phyloP scores from a whole-genome alignment of 2,888 invertebrate species.

The Zhuqinia jingwanae region DNA sequence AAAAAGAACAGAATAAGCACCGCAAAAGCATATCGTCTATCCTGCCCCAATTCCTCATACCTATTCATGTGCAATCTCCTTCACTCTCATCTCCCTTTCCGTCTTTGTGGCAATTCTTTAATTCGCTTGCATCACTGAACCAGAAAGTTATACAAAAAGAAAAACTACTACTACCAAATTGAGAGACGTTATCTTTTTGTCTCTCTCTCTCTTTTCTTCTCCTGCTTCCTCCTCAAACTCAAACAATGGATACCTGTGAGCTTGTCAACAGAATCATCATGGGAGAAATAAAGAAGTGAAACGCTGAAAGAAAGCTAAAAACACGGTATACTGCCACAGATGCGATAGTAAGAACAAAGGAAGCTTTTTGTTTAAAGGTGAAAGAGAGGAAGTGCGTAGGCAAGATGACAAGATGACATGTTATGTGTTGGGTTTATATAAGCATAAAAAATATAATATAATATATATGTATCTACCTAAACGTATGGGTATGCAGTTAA shows the following conservation, averaged over 20 bases:
- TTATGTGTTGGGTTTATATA: not conserved
- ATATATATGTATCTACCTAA: too few relatives aligned
- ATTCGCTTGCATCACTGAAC: slow-evolving; percentile 41
- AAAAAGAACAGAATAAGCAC: not conserved
- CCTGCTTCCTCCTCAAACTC: not conserved
- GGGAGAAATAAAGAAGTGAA: not conserved
- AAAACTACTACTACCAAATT: not conserved
- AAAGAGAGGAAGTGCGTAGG: not conserved
- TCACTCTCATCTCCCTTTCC: not conserved
- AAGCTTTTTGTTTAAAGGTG: too few relatives aligned
- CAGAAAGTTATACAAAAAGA: not conserved
- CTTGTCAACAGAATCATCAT: slow-evolving; percentile 4
- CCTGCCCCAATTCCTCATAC: not conserved
- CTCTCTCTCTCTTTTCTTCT: not conserved
- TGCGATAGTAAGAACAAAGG: not conserved
- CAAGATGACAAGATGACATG: not conserved
- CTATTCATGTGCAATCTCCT: too few relatives aligned
- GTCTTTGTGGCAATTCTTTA: too few relatives aligned
- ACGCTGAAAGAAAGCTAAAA: not conserved
- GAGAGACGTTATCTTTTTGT: not conserved
- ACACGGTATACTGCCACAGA: not conserved
- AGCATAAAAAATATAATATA: too few relatives aligned
- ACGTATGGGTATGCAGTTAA: too few relatives aligned
- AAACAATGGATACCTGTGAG: slow-evolving; percentile 1
- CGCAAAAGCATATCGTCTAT: not conserved